Evolutionary conservation across 2,797 vertebrate genomes (phyloP), one percentile per base, ranked within the genome.

Genomic region (Gymnodraco acuticeps): DNA sequence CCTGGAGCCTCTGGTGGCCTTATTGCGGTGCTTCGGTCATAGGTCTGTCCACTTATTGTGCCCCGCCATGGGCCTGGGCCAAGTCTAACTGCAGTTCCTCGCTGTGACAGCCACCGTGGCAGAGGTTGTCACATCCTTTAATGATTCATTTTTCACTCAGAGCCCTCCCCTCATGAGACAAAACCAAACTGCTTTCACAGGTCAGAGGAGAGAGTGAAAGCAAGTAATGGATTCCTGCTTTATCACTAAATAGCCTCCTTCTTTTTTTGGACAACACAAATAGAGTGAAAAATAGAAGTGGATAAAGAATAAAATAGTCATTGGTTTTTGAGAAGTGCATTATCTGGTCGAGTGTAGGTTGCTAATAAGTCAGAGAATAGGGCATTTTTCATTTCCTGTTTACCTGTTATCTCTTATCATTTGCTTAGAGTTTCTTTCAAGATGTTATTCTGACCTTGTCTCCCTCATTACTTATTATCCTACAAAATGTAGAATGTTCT

Each of bases 181-280:
- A 79, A 88, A 43, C 71, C 73, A 56, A 80, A 86, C 60, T 69
- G 58, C 83, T 89, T 91, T 89, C 80, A 87, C 79, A 88, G 88
- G 75, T 89, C 83, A 89, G 75, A 78, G 73, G 76, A 83, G 17
- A 76, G 69, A 70, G 63, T 62, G 77, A 73, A 77, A 63, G 81
- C 70, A 41, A 27, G 53, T 88, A 83, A 89, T 84, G 69, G 87
- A 88, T 84, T 88, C 81, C 59, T 17, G 60, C 81, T 85, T 80
- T 77, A 81, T 86, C 81, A 70, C 41, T 71, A 86, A 89, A 83
- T 79, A 15, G 61, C 42, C 65, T 81, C 38, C 47, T 41, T 54
- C 66, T 61, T 9, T 70, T 80, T 81, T 75, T 81, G 61, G 81
- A 78, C 66, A 76, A 77, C 77, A 86, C 72, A 83, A 64, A 82